Evolutionary conservation across 1,140 invertebrate species (phyloP).

Genomic region (Gonioctena quinquepunctata): DNA sequence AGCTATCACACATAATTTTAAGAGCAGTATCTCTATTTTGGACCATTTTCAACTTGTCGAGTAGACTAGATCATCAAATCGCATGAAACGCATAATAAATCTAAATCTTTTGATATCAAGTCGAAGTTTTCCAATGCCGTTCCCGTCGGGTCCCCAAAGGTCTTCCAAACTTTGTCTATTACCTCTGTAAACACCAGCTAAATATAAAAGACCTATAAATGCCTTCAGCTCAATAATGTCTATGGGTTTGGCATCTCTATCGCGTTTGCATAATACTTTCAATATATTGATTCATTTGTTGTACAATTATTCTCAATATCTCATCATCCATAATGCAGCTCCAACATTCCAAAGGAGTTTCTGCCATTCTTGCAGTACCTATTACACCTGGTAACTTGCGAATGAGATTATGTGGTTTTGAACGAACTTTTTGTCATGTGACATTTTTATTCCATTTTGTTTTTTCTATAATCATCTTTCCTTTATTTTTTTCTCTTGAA

Average conservation of each 20-base stretch:
- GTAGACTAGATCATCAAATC: slow-evolving; percentile 49
- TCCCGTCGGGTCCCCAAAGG: slow-evolving; percentile 36
- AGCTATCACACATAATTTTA: too few relatives aligned
- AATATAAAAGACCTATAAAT: slow-evolving; percentile 26
- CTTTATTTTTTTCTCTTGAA: slow-evolving; percentile 13
- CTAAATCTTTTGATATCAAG: slow-evolving; percentile 36
- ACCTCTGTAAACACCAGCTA: slow-evolving; percentile 33
- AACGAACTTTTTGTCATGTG: background rate
- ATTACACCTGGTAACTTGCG: background rate
- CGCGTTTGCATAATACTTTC: background rate
- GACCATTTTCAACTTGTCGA: too few relatives aligned
- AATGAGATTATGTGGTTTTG: slow-evolving; percentile 7
- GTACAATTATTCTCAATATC: slow-evolving; percentile 15
- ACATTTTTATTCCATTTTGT: background rate
- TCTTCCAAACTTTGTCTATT: slow-evolving; percentile 38
- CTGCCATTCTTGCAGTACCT: background rate
- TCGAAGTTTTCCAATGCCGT: slow-evolving; percentile 27
- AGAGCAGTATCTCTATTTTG: too few relatives aligned
- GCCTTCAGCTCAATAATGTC: slow-evolving; percentile 18
- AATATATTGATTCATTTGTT: slow-evolving; percentile 11
- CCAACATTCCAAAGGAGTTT: slow-evolving; percentile 18
- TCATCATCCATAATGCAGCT: slow-evolving; percentile 12
- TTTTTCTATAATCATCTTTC: background rate
- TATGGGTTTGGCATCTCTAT: slow-evolving; percentile 15
- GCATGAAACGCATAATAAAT: slow-evolving; percentile 34